Percentiles rank a stretch among this genome's conserved stretches.
Conservation (phyloP, 2,888 invertebrate species). For the Agrenia bidenticulata region DNA sequence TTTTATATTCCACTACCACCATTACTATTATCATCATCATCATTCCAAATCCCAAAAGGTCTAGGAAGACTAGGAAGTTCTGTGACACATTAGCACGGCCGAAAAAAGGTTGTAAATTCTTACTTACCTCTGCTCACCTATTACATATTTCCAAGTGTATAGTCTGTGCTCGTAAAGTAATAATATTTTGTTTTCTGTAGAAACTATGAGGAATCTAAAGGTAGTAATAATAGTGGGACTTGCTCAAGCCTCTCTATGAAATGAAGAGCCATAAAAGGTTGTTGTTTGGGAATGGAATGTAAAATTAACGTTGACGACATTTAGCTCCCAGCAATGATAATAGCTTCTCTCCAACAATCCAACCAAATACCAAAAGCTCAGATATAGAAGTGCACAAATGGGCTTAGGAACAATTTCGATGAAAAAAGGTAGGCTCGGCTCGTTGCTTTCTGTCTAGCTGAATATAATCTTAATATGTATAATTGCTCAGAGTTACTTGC, state of each 20-base stretch:
- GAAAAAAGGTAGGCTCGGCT: conserved; percentile 7
- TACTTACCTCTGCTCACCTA: neutral
- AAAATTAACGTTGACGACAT: conserved; percentile 40
- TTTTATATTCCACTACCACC: no score
- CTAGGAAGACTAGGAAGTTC: conserved; percentile 11
- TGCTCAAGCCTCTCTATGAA: neutral
- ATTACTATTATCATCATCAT: no score
- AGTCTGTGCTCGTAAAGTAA: no score
- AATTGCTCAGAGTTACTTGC: no score
- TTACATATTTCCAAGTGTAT: neutral
- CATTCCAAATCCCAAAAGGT: conserved; percentile 1
- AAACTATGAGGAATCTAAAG: no score
- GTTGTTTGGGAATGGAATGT: conserved; percentile 24
- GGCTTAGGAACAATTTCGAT: conserved; percentile 7
- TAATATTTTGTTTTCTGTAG: no score
- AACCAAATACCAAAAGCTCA: neutral
- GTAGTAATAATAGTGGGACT: no score
- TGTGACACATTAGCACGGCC: conserved; percentile 10
- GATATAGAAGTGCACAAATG: neutral
- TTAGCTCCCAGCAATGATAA: conserved; percentile 21
- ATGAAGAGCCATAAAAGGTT: conserved; percentile 11
- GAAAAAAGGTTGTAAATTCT: neutral
- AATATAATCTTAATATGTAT: neutral
- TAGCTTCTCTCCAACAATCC: neutral
- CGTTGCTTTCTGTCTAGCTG: neutral